These are phyloP conservation scores for Rhagophthalmus giganteus DNA, from an alignment of 2,888 invertebrate species.

Conservation along the genomic window DNA sequence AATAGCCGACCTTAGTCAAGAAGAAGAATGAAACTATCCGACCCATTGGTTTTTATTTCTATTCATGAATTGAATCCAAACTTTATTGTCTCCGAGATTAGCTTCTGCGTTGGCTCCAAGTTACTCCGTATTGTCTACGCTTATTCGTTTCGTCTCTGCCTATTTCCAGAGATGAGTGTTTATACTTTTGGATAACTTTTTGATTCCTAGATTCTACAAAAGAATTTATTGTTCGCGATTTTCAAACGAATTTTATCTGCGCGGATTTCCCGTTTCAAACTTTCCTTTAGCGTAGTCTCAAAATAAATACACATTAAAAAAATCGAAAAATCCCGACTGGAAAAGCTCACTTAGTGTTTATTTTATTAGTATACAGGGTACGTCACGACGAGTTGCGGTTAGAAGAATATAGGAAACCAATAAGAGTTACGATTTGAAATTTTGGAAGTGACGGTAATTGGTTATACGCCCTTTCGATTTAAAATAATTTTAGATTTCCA, in stretches of 20 bases:
- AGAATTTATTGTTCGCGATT: constrained; percentile 15
- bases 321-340: no score
- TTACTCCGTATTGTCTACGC: constrained; percentile 27
- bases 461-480: no score
- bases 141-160: constrained; percentile 23
- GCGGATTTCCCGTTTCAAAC: constrained; percentile 6
- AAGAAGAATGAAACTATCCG: constrained; percentile 47
- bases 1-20: constrained; percentile 43
- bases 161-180: constrained; percentile 26
- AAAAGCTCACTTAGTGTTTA: background rate
- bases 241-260: constrained; percentile 6
- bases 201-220: constrained; percentile 11
- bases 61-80: constrained; percentile 51
- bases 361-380: background rate
- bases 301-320: no score
- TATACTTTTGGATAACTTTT: constrained; percentile 24
- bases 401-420: no score
- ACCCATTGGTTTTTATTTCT: constrained; percentile 54
- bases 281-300: no score
- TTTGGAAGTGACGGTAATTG: no score
- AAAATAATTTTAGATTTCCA: no score
- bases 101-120: constrained; percentile 31
- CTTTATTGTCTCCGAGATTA: constrained; percentile 39
- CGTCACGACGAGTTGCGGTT: no score
- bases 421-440: no score